Conservation (phyloP, 2,888 invertebrate species). For the Drosophila antonietae region DNA sequence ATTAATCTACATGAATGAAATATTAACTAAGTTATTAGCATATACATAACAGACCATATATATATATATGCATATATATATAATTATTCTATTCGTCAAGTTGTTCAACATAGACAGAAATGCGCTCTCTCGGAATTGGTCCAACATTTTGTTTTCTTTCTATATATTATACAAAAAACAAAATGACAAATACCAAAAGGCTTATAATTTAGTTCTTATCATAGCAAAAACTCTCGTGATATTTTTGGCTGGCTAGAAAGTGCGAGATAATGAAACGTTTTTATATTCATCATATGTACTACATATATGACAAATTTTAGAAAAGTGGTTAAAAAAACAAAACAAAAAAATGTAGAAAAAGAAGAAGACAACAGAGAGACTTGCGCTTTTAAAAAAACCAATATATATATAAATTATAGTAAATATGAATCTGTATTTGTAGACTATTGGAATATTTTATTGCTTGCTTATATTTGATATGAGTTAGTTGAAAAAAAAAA, state of each 20-base stretch:
- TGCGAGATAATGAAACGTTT: slow-evolving; percentile 28
- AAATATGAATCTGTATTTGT: slow-evolving; percentile 28
- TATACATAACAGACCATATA: slow-evolving; percentile 34
- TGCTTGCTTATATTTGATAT: slow-evolving; percentile 74
- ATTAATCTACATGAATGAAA: slow-evolving; percentile 51
- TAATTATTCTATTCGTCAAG: slow-evolving; percentile 37
- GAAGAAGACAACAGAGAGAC: slow-evolving; percentile 56
- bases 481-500: slow-evolving; percentile 55
- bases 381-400: slow-evolving; percentile 70
- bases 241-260: slow-evolving; percentile 56
- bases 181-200: slow-evolving; percentile 11
- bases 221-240: slow-evolving; percentile 65
- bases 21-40: slow-evolving; percentile 52
- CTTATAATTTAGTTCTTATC: slow-evolving; percentile 30
- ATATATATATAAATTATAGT: slow-evolving; percentile 15
- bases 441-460: slow-evolving; percentile 50
- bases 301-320: slow-evolving; percentile 34
- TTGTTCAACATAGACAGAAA: slow-evolving; percentile 47
- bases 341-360: not conserved
- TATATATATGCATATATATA: not conserved
- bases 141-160: slow-evolving; percentile 14
- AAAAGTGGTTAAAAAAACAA: slow-evolving; percentile 2
- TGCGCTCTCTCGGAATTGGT: slow-evolving; percentile 71
- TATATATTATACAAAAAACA: slow-evolving; percentile 1
- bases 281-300: slow-evolving; percentile 46